Evolutionary conservation across 1,140 invertebrate genomes (phyloP), one percentile per base, ranked within the genome.

Genomic region (Bombus turneri): DNA sequence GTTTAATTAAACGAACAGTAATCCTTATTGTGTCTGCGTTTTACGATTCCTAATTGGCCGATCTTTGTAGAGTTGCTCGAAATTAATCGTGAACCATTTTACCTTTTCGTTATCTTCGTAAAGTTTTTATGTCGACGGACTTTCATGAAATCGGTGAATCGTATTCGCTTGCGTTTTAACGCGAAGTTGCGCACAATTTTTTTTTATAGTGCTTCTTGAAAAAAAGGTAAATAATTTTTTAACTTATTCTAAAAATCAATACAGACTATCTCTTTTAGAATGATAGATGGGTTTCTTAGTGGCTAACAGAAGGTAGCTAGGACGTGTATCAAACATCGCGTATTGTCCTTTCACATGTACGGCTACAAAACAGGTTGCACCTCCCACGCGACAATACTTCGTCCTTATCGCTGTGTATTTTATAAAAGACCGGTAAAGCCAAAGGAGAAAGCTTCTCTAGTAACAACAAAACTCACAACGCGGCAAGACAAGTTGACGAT

Each of bases 1-100:
- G 81, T 89, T 89, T 90, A 90, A 90, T 89, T 89, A 87, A 90
- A 89, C 79, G 81, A 80, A 66, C 64, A 59, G 41, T 41, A 57
- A 57, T n/a, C 68, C 71, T 68, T 69, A 80, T 83, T 75, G 77
- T 69, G 39, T 28, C 39, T 12, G 28, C 5, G 39, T 71, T 28
- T 28, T 31, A 71, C 37, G 68, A 13, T 28, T 28, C 12, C 68
- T 39, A 71, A 71, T 71, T 71, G 10, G 34, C 12, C 37, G 12
- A 39, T 37, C 37, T 39, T 39, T 37, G 6, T 18, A 10, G 12
- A 68, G 22, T 68, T 25, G 8, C 31, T 12, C 3, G 66, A 68
- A 68, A 68, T 68, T 68, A 68, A 37, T 68, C n/a, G n/a, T 5
- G 34, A 25, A 5, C 28, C 28, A 4, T n/a, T n/a, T 25, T 25